Base-by-base conservation (phyloP, 2,797 vertebrate species). In the Trachurus trachurus region DNA sequence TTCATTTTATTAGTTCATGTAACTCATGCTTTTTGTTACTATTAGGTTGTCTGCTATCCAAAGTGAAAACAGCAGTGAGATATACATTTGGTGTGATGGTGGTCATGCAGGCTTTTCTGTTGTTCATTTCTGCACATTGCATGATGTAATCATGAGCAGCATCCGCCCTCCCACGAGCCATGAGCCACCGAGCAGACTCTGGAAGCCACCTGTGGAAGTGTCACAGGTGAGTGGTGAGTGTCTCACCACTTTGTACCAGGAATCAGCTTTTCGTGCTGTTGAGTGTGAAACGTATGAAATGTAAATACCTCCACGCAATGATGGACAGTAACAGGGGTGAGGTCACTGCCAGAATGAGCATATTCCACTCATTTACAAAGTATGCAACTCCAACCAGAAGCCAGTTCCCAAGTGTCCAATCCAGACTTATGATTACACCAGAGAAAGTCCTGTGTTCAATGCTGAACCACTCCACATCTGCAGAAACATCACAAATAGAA, bases 281-380 rank as follows among this genome's bases (percentile, higher is more conserved):
- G 60, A 42, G 1, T 37, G 16, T 31, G 19, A 44, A 47, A 53
- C n/a, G 4, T 4, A 4, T 37, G 1, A 72, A 67, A 52, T 1
- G 56, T 63, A 0, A 37, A 58, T 82, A 87, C 82, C 76, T 17
- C 79, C 82, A 84, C 37, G 70, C 10, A n/a, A 92, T 1, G 34
- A 96, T 58, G 67, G 96, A 89, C 70, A 93, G 80, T 44, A 93
- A 82, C 37, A 96, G 94, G 3, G 97, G 97, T 6, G 92, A 93
- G 2, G 94, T 96, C 40, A 83, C 90, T 9, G 54, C 82, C 56
- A 95, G 15, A 21, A 92, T 85, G 26, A 95, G 91, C 77, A 85
- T 81, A 66, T 91, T 84, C 94, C 94, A 95, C 19, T 94, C 90
- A 6, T 83, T 91, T n/a, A 94, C 59, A 37, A 39, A 52, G 52